phyloP scores from a whole-genome alignment of 2,797 vertebrate genomes.

The Sebastes reedi region DNA sequence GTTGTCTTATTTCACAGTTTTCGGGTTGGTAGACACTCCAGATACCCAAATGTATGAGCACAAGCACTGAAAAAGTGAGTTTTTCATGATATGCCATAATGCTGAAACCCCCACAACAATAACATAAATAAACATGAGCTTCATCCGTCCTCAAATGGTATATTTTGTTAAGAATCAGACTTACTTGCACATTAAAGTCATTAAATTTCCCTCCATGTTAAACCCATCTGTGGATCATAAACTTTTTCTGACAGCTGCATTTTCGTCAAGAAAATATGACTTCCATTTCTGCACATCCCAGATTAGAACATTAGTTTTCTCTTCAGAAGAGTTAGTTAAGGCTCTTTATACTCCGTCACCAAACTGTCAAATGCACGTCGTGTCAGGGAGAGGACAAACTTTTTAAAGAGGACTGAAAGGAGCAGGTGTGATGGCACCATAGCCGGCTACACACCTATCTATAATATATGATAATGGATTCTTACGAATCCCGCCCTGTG shows the following conservation, averaged over 20 bases:
- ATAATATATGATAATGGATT: conserved; percentile 19
- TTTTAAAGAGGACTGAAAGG: neutral
- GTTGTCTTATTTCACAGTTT: too few relatives aligned
- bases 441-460: neutral
- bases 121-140: conserved; percentile 11
- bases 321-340: neutral
- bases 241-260: neutral
- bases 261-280: neutral
- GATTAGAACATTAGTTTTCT: neutral
- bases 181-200: neutral
- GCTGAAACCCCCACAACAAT: neutral
- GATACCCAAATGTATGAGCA: too few relatives aligned
- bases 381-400: neutral
- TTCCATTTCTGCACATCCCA: neutral
- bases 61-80: too few relatives aligned
- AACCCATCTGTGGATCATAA: neutral
- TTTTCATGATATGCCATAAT: neutral
- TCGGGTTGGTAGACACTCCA: too few relatives aligned
- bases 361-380: neutral
- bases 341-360: neutral
- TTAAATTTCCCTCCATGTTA: neutral
- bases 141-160: neutral
- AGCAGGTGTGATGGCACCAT: neutral
- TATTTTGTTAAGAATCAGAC: neutral
- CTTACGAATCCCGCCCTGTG: neutral